phyloP scores from a whole-genome alignment of 1,140 invertebrate species.

The Aphidius gifuensis region DNA sequence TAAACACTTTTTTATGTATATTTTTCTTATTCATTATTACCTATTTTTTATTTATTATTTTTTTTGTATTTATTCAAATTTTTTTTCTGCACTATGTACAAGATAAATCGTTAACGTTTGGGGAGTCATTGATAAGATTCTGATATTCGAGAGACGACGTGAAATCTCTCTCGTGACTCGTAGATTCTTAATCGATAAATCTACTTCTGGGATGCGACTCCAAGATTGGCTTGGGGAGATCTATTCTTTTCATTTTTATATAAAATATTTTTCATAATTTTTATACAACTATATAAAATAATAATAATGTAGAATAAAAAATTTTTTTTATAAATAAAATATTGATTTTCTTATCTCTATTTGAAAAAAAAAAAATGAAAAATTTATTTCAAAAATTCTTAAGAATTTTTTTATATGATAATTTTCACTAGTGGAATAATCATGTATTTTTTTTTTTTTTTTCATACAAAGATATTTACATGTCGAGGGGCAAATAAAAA shows the following conservation, averaged over 20 bases:
- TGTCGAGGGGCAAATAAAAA: no score
- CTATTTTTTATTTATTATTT: background rate
- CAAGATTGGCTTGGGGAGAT: background rate
- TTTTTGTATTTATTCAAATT: slow-evolving; percentile 3
- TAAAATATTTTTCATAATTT: background rate
- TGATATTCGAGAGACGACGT: slow-evolving; percentile 15
- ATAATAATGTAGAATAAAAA: no score
- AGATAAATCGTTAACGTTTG: slow-evolving; percentile 14
- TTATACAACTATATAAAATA: background rate
- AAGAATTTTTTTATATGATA: background rate
- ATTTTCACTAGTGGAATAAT: slow-evolving; percentile 3
- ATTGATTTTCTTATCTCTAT: no score
- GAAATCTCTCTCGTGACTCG: slow-evolving; percentile 9
- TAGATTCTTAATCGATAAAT: slow-evolving; percentile 17
- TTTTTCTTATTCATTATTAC: no score
- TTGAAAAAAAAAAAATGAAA: no score
- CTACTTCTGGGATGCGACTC: slow-evolving; percentile 1
- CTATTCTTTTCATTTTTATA: slow-evolving; percentile 4
- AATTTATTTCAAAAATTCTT: no score
- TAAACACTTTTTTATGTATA: slow-evolving; percentile 1
- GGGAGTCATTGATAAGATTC: slow-evolving; percentile 12
- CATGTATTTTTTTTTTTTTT: background rate
- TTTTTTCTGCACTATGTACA: slow-evolving; percentile 2
- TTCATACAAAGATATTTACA: no score
- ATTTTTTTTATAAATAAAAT: no score